A percentile compares a stretch with the other conserved stretches of the same genome.
phyloP scores from a whole-genome alignment of 1,140 invertebrate species.

The Neocloeon triangulifer region DNA sequence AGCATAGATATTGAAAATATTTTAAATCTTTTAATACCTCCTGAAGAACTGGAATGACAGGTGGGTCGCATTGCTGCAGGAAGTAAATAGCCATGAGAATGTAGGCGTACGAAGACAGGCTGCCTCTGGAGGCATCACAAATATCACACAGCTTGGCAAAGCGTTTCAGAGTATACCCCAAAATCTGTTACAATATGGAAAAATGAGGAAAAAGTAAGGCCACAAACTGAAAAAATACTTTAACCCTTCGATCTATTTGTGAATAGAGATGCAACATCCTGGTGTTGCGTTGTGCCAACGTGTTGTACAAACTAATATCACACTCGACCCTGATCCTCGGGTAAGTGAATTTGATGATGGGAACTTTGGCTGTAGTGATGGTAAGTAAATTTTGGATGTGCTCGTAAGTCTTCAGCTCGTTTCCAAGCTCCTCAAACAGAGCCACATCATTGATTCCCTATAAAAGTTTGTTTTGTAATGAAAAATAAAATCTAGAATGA shows the following conservation, averaged over 20 bases:
- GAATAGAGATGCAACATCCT: slow-evolving; percentile 24
- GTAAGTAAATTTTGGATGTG: slow-evolving; percentile 22
- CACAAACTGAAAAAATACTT: slow-evolving; percentile 13
- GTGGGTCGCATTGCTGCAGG: slow-evolving; percentile 29
- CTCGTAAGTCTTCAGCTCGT: slow-evolving; percentile 17
- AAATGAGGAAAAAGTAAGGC: too few relatives aligned
- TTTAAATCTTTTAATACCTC: too few relatives aligned
- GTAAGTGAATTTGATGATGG: slow-evolving; percentile 34
- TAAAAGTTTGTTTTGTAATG: slow-evolving; percentile 1
- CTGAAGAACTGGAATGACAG: slow-evolving; percentile 36
- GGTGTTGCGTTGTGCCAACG: slow-evolving; percentile 30
- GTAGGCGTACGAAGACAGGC: slow-evolving; percentile 39
- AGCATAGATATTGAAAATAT: too few relatives aligned
- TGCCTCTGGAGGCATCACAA: slow-evolving; percentile 34
- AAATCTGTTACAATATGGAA: slow-evolving; percentile 13
- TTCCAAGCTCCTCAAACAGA: slow-evolving; percentile 16
- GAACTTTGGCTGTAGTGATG: slow-evolving; percentile 37
- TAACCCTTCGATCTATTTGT: slow-evolving; percentile 26
- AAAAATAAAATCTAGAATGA: slow-evolving; percentile 5
- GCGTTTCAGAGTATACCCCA: slow-evolving; percentile 31
- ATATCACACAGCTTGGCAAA: slow-evolving; percentile 38
- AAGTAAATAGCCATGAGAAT: slow-evolving; percentile 34
- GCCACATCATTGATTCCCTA: slow-evolving; percentile 7
- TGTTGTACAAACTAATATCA: slow-evolving; percentile 38
- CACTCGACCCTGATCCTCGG: slow-evolving; percentile 22